Percentiles rank a stretch among this genome's conserved stretches.
Conservation (phyloP, 2,797 vertebrate genomes). For the Delichon dasypus region DNA sequence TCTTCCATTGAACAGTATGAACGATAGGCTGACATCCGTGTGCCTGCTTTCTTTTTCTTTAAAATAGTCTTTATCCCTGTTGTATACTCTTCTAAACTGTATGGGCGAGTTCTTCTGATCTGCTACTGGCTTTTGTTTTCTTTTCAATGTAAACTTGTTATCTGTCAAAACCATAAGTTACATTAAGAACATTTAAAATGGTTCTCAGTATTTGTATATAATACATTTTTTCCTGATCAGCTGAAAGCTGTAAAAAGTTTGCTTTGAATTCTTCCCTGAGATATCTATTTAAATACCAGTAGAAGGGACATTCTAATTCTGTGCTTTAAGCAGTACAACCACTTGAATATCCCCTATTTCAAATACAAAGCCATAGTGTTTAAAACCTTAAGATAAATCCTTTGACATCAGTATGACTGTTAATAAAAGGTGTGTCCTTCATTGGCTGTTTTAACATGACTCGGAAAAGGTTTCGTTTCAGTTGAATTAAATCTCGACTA, state of each 20-base stretch:
- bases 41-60: background rate
- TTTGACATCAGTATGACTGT: background rate
- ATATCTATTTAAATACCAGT: background rate
- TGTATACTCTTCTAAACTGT: background rate
- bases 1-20: background rate
- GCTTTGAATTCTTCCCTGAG: background rate
- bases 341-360: background rate
- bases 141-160: background rate
- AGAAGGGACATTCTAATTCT: background rate
- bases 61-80: background rate
- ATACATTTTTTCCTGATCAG: background rate
- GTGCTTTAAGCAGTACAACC: background rate
- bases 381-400: background rate
- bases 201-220: background rate
- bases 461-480: constrained; percentile 42
- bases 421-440: background rate
- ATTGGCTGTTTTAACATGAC: background rate
- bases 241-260: background rate
- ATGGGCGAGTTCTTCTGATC: background rate
- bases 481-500: constrained; percentile 40
- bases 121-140: background rate
- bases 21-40: background rate
- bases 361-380: background rate
- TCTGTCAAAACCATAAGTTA: background rate
- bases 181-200: background rate